Evolutionary conservation across 37 sponge, comb jelly and placozoan genomes (phyloP).

Genomic region (Chondrosia reniformis): DNA sequence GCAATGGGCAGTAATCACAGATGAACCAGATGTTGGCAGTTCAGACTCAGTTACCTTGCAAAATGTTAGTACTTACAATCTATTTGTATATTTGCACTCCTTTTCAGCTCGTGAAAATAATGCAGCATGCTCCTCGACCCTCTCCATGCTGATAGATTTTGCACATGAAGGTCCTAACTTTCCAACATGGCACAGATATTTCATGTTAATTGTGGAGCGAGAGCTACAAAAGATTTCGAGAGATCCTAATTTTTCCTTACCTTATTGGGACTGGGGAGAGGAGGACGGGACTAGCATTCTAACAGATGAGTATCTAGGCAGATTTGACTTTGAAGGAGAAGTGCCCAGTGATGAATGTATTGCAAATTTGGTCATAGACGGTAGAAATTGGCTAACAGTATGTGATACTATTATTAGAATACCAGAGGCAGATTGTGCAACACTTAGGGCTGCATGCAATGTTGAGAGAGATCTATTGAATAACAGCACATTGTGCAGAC

Average conservation of each 20-base stretch:
- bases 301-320: neutral
- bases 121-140: neutral
- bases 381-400: neutral
- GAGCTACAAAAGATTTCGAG: slow-evolving; percentile 3
- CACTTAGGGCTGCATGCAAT: neutral
- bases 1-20: neutral
- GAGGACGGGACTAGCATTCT: neutral
- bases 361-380: neutral
- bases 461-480: neutral
- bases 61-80: slow-evolving; percentile 22
- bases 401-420: neutral
- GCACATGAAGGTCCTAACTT: slow-evolving; percentile 23
- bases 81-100: slow-evolving; percentile 7
- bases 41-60: neutral
- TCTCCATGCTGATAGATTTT: neutral
- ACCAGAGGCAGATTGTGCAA: neutral
- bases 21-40: neutral
- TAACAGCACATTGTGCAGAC: too few relatives aligned
- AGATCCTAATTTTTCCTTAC: neutral
- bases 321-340: neutral
- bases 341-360: neutral
- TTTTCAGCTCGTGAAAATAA: neutral
- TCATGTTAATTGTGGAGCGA: neutral
- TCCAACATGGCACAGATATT: slow-evolving; percentile 25
- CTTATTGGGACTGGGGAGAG: slow-evolving; percentile 13